phyloP scores from a whole-genome alignment of 2,113 vertebrate species.

The Sialia sialis region DNA sequence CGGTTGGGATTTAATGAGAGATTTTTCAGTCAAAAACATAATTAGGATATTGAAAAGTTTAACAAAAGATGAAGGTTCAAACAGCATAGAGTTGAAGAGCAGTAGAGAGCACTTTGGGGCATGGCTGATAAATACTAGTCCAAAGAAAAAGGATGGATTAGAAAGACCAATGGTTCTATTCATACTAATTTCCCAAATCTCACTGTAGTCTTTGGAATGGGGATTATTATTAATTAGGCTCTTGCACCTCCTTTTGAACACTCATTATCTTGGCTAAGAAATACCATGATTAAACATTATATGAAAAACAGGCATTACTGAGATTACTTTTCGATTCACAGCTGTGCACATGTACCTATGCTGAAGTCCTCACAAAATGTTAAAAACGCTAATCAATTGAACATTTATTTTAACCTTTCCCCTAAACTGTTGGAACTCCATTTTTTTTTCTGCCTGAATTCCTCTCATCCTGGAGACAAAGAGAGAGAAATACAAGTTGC shows the following conservation, averaged over 20 bases:
- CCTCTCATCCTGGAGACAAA: neutral
- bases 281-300: neutral
- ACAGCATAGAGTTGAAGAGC: neutral
- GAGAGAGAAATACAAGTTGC: neutral
- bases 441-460: neutral
- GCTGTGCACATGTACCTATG: neutral
- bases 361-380: neutral
- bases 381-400: neutral
- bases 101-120: neutral
- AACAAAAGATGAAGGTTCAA: constrained; percentile 41
- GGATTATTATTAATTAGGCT: constrained; percentile 3
- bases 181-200: constrained; percentile 26
- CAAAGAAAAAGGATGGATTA: constrained; percentile 20
- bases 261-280: neutral
- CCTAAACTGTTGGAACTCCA: neutral
- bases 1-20: neutral
- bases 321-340: neutral
- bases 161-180: neutral
- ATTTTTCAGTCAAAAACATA: constrained; percentile 32
- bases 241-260: neutral
- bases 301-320: neutral
- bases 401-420: neutral
- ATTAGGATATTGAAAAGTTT: constrained; percentile 31
- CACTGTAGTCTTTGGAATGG: neutral
- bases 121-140: neutral